These are phyloP conservation scores for Euclidia mi DNA, from an alignment of 2,888 invertebrate genomes.

Conservation along the genomic window DNA sequence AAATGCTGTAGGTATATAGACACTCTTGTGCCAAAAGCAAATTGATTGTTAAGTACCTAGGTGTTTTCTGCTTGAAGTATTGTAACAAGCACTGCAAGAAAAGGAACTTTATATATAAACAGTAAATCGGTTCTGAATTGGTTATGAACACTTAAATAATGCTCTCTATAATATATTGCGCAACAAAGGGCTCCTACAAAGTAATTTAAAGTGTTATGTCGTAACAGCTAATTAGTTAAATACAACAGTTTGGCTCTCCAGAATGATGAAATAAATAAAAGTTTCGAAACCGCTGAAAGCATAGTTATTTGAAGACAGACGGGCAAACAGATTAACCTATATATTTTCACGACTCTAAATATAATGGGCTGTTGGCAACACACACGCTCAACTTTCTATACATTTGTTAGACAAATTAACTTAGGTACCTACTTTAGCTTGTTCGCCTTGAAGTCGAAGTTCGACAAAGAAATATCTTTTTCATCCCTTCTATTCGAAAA, in stretches of 20 bases:
- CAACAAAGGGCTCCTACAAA: too few relatives aligned
- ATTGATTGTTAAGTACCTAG: too few relatives aligned
- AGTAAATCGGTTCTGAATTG: too few relatives aligned
- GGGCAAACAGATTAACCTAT: constrained; percentile 67
- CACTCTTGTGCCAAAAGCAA: too few relatives aligned
- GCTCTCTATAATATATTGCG: background rate
- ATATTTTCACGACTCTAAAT: constrained; percentile 55
- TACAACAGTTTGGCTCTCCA: background rate
- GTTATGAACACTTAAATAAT: background rate
- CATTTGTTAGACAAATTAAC: constrained; percentile 10
- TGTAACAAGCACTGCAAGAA: too few relatives aligned
- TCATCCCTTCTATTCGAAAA: too few relatives aligned
- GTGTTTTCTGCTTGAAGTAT: too few relatives aligned
- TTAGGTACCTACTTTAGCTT: too few relatives aligned
- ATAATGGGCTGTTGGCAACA: constrained; percentile 38
- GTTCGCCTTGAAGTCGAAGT: too few relatives aligned
- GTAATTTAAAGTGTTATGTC: background rate
- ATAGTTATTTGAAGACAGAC: constrained; percentile 55
- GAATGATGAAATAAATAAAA: background rate
- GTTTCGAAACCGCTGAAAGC: constrained; percentile 33
- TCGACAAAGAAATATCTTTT: too few relatives aligned
- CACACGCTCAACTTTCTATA: constrained; percentile 25
- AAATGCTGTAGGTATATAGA: too few relatives aligned
- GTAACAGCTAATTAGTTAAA: constrained; percentile 6
- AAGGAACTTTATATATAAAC: too few relatives aligned